These are phyloP conservation scores for Rhodeus uyekii DNA, from an alignment of 2,797 vertebrate genomes.

Conservation along the genomic window DNA sequence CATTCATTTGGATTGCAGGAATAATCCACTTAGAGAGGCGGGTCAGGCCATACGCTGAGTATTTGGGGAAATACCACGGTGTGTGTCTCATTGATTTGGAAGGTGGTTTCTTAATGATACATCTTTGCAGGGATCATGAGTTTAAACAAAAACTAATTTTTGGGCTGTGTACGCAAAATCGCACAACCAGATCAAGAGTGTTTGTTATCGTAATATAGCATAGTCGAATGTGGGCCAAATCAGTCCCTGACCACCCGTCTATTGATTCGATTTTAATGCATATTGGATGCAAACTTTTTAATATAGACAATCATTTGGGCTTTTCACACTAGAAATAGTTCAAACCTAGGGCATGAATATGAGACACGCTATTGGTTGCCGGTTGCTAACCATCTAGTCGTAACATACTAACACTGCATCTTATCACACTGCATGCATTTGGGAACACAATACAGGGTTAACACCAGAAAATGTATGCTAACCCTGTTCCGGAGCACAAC, in stretches of 20 bases:
- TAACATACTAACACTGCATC: not conserved
- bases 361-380: not conserved
- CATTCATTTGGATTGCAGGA: constrained; percentile 41
- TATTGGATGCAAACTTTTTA: not conserved
- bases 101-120: constrained; percentile 22
- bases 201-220: not conserved
- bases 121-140: not conserved
- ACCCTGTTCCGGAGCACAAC: not conserved
- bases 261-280: not conserved
- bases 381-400: not conserved
- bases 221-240: not conserved
- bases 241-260: not conserved
- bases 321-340: not conserved
- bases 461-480: not conserved
- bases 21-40: constrained; percentile 56
- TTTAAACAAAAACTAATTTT: not conserved
- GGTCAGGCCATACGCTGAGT: not conserved
- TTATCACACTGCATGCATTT: not conserved
- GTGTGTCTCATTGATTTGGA: constrained; percentile 13
- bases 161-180: not conserved
- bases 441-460: not conserved
- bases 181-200: too few species aligned
- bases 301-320: not conserved
- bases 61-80: constrained; percentile 24
- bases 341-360: not conserved